Evolutionary conservation across 2,888 invertebrate species (phyloP), one percentile per base, ranked within the genome.

Genomic region (Harmothoe impar): DNA sequence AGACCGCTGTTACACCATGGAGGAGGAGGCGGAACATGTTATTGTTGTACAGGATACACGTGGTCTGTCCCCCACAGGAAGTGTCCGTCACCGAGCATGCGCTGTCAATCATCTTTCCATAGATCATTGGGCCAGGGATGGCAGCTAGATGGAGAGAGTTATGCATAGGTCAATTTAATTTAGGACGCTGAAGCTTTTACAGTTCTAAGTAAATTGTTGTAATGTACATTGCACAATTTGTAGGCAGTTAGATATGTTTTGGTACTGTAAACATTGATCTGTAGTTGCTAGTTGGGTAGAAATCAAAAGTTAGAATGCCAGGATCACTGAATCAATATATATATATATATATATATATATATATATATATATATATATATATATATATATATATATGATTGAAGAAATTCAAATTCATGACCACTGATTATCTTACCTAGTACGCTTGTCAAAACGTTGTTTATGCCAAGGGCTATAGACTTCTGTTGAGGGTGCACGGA

Each of bases 361-460:
- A n/a, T n/a, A n/a, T n/a, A n/a, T n/a, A n/a, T n/a, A n/a, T n/a
- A n/a, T n/a, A n/a, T n/a, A n/a, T n/a, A n/a, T n/a, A n/a, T n/a
- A n/a, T n/a, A n/a, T n/a, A n/a, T n/a, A n/a, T n/a, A n/a, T n/a
- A n/a, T n/a, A n/a, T n/a, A n/a, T n/a, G n/a, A n/a, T n/a, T n/a
- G n/a, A n/a, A n/a, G n/a, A n/a, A n/a, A n/a, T n/a, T n/a, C n/a
- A n/a, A n/a, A n/a, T n/a, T n/a, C n/a, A n/a, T n/a, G n/a, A n/a
- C n/a, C n/a, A n/a, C n/a, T n/a, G n/a, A 62, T 62, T 5, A 20
- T 43, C 90, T 85, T 68, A 90, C 90, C 84, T 31, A 90, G 35
- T 31, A 86, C 43, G 35, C 91, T 90, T 20, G 91, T 90, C 17
- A 84, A 33, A 0, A 90, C 78, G 62, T 90, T 90, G 62, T 72